Evolutionary conservation across 1,140 invertebrate genomes (phyloP), one percentile per base, ranked within the genome.

Genomic region (Drosophila virilis): DNA sequence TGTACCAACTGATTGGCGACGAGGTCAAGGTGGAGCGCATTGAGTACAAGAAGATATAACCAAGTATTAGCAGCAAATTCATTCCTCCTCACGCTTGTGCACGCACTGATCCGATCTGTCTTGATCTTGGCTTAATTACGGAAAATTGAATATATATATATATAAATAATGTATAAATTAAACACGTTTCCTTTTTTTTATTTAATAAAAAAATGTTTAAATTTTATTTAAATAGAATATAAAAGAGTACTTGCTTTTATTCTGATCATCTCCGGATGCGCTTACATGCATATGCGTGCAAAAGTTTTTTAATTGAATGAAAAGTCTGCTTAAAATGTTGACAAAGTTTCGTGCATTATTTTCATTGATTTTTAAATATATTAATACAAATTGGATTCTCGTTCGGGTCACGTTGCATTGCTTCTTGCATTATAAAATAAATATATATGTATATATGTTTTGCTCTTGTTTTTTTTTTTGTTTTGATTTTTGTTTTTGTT

Each of bases 11-110:
- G 37, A 96, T 99, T 55, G 97, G 97, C 22, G 98, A 99, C 91
- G 98, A 99, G 93, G 98, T 99, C 6, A 99, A 99, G 94, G 99
- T 99, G 1, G 98, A 99, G 93, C 95, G 98, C 93, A 99, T 99
- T 88, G 98, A 99, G 93, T 99, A 97, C 91, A 98, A 98, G 92
- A 99, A 98, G 78, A 96, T 90, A 46, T 92, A 91, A 84, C 17
- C 42, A 64, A 88, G 80, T 89, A 84, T 89, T 89, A 89, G 33
- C 22, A 46, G 55, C 15, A 64, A 64, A 77, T 67, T 71, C 83
- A 89, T 88, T 88, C 83, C 80, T 89, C 83, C 80, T 59, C 60
- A 32, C 32, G 61, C 76, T 64, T 40, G 33, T 72, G 46, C 48
- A 57, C 40, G 32, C 59, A 65, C 46, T 57, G 38, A 68, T 42